phyloP scores from a whole-genome alignment of 2,888 invertebrate genomes.

The Lottia gigantea region DNA sequence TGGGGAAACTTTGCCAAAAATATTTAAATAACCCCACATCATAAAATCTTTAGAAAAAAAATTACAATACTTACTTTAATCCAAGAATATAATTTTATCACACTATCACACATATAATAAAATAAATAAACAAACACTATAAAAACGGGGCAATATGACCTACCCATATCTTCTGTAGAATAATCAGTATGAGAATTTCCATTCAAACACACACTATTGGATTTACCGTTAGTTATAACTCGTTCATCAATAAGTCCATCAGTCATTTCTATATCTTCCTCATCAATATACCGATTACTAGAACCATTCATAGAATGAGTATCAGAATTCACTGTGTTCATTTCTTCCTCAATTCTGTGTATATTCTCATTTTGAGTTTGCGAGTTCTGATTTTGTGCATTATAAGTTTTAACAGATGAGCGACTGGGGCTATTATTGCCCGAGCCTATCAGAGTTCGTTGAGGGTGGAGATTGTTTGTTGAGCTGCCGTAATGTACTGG shows the following conservation, averaged over 20 bases:
- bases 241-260: constrained; percentile 49
- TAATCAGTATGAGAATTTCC: constrained; percentile 47
- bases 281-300: constrained; percentile 43
- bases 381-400: constrained; percentile 29
- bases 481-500: constrained; percentile 55
- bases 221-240: constrained; percentile 55
- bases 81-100: not conserved
- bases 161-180: constrained; percentile 55
- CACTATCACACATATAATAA: not conserved
- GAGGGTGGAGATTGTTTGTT: constrained; percentile 21
- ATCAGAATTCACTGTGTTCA: constrained; percentile 56
- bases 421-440: constrained; percentile 56
- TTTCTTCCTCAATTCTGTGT: constrained; percentile 46
- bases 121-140: not conserved
- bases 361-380: constrained; percentile 25
- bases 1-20: too few relatives aligned
- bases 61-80: too few relatives aligned
- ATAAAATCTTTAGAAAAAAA: too few relatives aligned
- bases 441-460: constrained; percentile 33
- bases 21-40: too few relatives aligned
- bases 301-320: constrained; percentile 49
- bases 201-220: constrained; percentile 51
- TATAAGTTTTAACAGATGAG: constrained; percentile 45
- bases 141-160: constrained; percentile 19
- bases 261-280: constrained; percentile 61